A percentile compares a stretch with the other conserved stretches of the same genome.
Evolutionary conservation across 2,113 vertebrate genomes (phyloP).

Genomic region (Perca flavescens): DNA sequence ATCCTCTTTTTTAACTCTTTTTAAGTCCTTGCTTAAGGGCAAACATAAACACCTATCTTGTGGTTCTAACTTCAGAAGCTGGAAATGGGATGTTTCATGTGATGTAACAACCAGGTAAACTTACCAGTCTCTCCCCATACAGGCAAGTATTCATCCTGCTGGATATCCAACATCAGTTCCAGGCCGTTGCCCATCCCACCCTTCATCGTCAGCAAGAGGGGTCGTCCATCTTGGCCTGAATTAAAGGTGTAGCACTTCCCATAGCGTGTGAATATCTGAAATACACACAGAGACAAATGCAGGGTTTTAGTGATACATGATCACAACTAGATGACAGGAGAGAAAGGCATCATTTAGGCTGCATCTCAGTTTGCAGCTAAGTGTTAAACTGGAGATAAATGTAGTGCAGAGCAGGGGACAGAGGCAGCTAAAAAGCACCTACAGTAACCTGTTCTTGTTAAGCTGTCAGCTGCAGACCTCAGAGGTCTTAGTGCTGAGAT

Average conservation of each 20-base stretch:
- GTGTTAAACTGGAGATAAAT: constrained; percentile 14
- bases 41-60: constrained; percentile 16
- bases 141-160: constrained; percentile 97
- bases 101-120: constrained; percentile 20
- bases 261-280: constrained; percentile 97
- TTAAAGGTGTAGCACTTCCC: constrained; percentile 99
- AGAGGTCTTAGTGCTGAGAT: constrained; percentile 38
- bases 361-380: background rate
- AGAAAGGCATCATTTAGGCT: no score
- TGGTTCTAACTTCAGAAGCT: constrained; percentile 10
- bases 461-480: constrained; percentile 21
- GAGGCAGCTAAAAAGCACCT: constrained; percentile 19
- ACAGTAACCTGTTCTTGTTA: constrained; percentile 23
- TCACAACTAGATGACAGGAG: background rate
- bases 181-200: constrained; percentile 97
- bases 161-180: constrained; percentile 99
- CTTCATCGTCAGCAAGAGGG: constrained; percentile 92
- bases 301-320: background rate
- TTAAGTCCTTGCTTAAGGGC: background rate
- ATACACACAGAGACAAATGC: constrained; percentile 45
- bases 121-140: constrained; percentile 99
- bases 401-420: background rate
- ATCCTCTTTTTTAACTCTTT: constrained; percentile 15
- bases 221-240: constrained; percentile 91
- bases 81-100: background rate